Percentiles rank a stretch among this genome's conserved stretches.
Evolutionary conservation across 2,113 vertebrate genomes (phyloP).

Genomic region (Panthera tigris): DNA sequence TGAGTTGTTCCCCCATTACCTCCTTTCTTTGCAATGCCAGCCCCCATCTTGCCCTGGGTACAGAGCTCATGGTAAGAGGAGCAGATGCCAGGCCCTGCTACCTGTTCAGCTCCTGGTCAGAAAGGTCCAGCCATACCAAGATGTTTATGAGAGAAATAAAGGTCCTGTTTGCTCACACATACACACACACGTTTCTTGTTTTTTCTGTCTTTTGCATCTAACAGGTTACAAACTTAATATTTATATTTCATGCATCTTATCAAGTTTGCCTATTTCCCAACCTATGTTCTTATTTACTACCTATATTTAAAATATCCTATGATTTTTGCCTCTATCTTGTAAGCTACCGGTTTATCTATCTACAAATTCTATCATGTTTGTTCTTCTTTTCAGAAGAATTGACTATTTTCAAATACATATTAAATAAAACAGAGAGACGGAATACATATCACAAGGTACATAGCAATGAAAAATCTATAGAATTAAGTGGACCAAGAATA

Average conservation of each 20-base stretch:
- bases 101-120: background rate
- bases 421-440: background rate
- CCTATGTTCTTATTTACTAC: background rate
- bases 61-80: background rate
- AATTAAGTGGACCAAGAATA: background rate
- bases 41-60: background rate
- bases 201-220: background rate
- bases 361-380: background rate
- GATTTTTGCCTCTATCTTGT: background rate
- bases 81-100: background rate
- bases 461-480: background rate
- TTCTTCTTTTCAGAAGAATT: background rate
- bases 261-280: background rate
- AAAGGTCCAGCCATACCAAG: background rate
- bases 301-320: background rate
- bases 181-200: background rate
- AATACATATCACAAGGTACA: background rate
- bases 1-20: background rate
- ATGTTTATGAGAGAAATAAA: slow-evolving; percentile 48
- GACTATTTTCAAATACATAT: background rate
- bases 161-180: no score
- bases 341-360: background rate
- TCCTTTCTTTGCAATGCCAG: no score
- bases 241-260: background rate
- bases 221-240: background rate